Evolutionary conservation across 2,888 invertebrate species (phyloP), one percentile per base, ranked within the genome.

Genomic region (Calameuta pallipes): DNA sequence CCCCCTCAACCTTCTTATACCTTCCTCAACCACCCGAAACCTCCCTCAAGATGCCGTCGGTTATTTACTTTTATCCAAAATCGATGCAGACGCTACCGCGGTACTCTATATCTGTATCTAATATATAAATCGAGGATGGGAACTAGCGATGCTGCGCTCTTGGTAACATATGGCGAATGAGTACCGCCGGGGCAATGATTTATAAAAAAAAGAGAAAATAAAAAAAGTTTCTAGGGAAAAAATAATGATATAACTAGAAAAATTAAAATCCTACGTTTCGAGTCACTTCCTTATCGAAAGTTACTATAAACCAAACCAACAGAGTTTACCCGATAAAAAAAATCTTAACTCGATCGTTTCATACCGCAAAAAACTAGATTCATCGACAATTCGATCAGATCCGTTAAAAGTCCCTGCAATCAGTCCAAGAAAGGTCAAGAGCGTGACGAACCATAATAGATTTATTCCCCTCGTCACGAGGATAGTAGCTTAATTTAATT

Each of bases 1-100:
- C 56, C 23, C 23, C 56, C 56, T 56, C 56, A 56, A 56, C 56
- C 56, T 23, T 56, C 23, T 23, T 23, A 56, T 56, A 56, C 56
- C 56, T 23, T 56, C 23, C 56, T 56, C 23, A 56, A 56, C 56
- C 56, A 56, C 56, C 56, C 56, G 56, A 56, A 56, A 56, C 56
- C 56, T 56, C 56, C 56, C 56, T 56, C 56, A 56, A 76, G 78
- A 80, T 76, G 80, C 81, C 79, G 78, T 78, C 80, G 82, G 83
- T 85, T 87, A 87, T 88, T 88, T 88, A 88, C 85, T 86, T 85
- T 87, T 85, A 87, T 84, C 85, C 84, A 82, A 85, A 88, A 88
- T 88, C 88, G 85, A 88, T 86, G 83, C 81, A 36, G 78, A 77
- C 76, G 79, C 69, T 73, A 37, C n/a, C 69, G 69, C 69, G 36